Conservation (phyloP, 2,888 invertebrate genomes). For the Lordiphosa fenestrarum region DNA sequence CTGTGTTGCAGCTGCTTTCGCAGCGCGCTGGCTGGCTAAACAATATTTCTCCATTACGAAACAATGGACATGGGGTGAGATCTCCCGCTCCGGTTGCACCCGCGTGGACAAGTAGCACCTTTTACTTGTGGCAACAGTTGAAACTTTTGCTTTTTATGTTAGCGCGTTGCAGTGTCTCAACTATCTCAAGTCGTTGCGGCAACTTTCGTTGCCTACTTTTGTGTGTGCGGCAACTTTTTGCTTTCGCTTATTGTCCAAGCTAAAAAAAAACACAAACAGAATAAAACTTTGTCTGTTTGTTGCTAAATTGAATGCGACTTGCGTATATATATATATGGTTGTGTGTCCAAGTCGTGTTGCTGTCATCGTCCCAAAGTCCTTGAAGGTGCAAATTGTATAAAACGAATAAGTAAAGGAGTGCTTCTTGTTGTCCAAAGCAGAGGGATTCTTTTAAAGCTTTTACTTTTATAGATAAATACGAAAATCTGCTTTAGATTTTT, state of each 20-base stretch:
- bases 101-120: slow-evolving; percentile 59
- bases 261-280: slow-evolving; percentile 35
- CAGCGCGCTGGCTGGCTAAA: slow-evolving; percentile 51
- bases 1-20: no score
- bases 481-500: no score
- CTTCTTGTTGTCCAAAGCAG: slow-evolving; percentile 7
- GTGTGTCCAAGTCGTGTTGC: slow-evolving; percentile 44
- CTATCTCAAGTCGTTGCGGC: slow-evolving; percentile 52
- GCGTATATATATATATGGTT: slow-evolving; percentile 22
- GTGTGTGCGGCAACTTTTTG: slow-evolving; percentile 44
- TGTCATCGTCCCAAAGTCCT: slow-evolving; percentile 49
- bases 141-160: slow-evolving; percentile 66
- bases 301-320: slow-evolving; percentile 67
- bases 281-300: slow-evolving; percentile 56
- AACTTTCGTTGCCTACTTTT: slow-evolving; percentile 61
- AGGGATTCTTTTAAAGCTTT: neutral
- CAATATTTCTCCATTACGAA: slow-evolving; percentile 70
- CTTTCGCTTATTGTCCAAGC: slow-evolving; percentile 56
- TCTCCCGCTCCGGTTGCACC: slow-evolving; percentile 12
- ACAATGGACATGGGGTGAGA: slow-evolving; percentile 51
- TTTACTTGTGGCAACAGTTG: slow-evolving; percentile 62
- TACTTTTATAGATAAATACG: no score
- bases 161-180: slow-evolving; percentile 45
- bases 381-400: slow-evolving; percentile 59
- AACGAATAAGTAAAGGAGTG: slow-evolving; percentile 51